A percentile compares a stretch with the other conserved stretches of the same genome.
These are phyloP conservation scores for Oreochromis niloticus DNA, from an alignment of 2,113 vertebrate species.

Conservation along the genomic window DNA sequence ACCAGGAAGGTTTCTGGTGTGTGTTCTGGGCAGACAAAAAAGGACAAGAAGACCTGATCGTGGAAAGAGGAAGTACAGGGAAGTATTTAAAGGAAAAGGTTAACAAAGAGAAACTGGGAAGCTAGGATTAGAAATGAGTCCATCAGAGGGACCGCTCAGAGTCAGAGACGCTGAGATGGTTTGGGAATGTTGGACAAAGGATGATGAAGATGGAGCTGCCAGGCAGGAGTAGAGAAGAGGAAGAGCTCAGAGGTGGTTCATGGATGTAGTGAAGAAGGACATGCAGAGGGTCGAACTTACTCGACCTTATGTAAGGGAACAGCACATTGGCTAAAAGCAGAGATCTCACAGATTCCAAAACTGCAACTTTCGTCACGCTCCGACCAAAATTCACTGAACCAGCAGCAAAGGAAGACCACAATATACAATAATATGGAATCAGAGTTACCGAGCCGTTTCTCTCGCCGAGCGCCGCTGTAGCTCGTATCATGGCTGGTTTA, in stretches of 20 bases:
- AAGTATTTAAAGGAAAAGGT: neutral
- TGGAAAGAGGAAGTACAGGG: neutral
- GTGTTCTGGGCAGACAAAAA: neutral
- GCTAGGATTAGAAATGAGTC: neutral
- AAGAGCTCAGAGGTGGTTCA: neutral
- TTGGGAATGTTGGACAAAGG: neutral
- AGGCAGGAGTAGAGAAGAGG: neutral
- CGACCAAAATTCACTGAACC: neutral
- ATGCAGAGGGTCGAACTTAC: neutral
- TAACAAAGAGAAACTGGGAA: neutral
- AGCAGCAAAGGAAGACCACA: fast-evolving
- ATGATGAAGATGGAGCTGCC: neutral
- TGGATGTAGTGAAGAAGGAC: neutral
- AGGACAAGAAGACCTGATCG: neutral
- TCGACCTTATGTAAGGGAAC: neutral
- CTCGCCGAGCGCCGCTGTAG: neutral
- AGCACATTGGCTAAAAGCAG: neutral
- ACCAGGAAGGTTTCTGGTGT: neutral
- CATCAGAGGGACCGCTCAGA: neutral
- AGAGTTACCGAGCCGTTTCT: neutral
- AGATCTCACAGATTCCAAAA: neutral
- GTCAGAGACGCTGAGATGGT: neutral
- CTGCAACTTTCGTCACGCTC: fast-evolving
- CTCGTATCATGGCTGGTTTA: neutral
- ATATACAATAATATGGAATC: neutral